Percentiles rank a stretch among this genome's conserved stretches.
These are phyloP conservation scores for Parauchenoglanis punctatus DNA, from an alignment of 2,797 vertebrate species.

Conservation along the genomic window DNA sequence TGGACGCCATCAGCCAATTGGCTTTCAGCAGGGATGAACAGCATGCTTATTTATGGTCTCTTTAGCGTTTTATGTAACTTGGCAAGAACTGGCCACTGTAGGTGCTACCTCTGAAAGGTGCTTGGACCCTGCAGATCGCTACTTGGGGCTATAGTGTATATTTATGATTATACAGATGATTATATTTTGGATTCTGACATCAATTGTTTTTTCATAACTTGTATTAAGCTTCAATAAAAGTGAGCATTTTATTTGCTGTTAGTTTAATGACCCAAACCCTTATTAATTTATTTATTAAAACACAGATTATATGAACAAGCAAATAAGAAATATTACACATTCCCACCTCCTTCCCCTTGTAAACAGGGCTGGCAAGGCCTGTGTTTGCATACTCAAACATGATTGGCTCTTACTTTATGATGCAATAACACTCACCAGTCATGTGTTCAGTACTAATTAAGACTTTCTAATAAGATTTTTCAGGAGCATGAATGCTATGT, in stretches of 20 bases:
- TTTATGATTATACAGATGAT: not conserved
- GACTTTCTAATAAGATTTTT: not conserved
- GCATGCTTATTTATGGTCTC: not conserved
- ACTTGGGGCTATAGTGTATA: not conserved
- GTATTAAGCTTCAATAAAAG: not conserved
- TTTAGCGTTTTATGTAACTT: not conserved
- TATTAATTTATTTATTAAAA: not conserved
- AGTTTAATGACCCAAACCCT: not conserved
- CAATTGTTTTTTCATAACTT: not conserved
- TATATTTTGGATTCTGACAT: not conserved
- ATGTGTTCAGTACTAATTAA: not conserved
- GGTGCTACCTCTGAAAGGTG: not conserved
- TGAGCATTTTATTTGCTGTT: not conserved
- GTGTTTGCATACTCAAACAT: conserved; percentile 2
- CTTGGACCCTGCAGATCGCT: not conserved
- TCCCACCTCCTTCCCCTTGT: not conserved
- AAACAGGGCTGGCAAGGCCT: not conserved
- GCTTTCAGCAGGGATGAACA: not conserved
- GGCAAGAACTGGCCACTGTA: not conserved
- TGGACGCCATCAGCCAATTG: not conserved
- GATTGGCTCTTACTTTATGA: not conserved
- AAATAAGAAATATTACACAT: not conserved
- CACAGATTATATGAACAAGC: not conserved
- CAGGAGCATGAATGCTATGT: not conserved
- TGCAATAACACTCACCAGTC: not conserved